These are phyloP conservation scores for Drosophila quadrilineata DNA, from an alignment of 1,140 invertebrate genomes.

Conservation along the genomic window DNA sequence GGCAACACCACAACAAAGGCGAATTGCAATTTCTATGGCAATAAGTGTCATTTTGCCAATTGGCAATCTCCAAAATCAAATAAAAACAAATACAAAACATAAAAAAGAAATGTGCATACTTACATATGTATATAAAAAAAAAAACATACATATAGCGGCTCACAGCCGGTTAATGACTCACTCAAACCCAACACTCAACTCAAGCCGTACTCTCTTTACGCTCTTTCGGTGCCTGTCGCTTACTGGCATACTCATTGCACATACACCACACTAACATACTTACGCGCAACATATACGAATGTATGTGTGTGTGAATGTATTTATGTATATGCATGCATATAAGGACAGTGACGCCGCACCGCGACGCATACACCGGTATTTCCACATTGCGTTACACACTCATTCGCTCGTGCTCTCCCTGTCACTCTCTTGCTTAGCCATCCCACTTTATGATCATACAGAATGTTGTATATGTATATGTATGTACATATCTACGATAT, in stretches of 20 bases:
- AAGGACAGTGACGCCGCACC: slow-evolving; percentile 34
- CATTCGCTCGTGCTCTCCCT: slow-evolving; percentile 27
- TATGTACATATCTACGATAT: background rate
- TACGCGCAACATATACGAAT: slow-evolving; percentile 7
- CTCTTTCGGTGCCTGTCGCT: background rate
- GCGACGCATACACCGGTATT: slow-evolving; percentile 65
- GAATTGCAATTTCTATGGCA: too few species aligned
- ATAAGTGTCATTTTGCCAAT: slow-evolving; percentile 28
- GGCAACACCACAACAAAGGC: slow-evolving; percentile 11
- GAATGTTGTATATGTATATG: slow-evolving; percentile 31
- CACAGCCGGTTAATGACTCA: slow-evolving; percentile 74
- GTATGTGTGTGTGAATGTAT: background rate
- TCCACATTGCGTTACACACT: slow-evolving; percentile 54
- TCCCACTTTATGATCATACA: slow-evolving; percentile 33
- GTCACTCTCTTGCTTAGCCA: slow-evolving; percentile 24
- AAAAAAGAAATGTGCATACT: too few species aligned
- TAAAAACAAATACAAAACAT: too few species aligned
- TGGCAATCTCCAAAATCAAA: slow-evolving; percentile 31
- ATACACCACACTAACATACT: background rate
- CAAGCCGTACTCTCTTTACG: slow-evolving; percentile 25
- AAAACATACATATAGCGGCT: slow-evolving; percentile 26
- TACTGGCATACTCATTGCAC: background rate
- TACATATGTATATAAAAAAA: too few species aligned
- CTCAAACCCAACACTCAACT: slow-evolving; percentile 45
- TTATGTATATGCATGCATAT: background rate